Percentiles rank a stretch among this genome's conserved stretches.
Conservation (phyloP, 2,113 vertebrate genomes). For the Trichechus manatus region DNA sequence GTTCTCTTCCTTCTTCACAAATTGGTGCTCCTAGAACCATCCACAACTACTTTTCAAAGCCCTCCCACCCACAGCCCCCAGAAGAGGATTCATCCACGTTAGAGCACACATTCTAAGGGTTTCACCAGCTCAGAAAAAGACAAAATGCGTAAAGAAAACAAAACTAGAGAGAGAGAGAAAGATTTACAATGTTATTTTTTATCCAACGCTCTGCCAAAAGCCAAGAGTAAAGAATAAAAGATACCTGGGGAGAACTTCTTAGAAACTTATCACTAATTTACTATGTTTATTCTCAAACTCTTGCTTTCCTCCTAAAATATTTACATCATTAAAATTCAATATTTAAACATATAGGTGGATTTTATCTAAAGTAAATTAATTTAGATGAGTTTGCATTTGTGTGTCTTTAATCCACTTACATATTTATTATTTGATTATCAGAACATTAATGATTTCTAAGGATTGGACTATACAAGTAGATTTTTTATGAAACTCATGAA, state of each 20-base stretch:
- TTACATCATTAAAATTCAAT: constrained; percentile 74
- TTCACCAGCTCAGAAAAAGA: neutral
- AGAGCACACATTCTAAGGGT: neutral
- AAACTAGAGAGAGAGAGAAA: neutral
- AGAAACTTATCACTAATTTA: constrained; percentile 70
- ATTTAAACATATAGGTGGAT: constrained; percentile 63
- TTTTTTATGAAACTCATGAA: constrained; percentile 51
- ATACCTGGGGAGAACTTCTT: constrained; percentile 50
- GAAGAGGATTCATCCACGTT: neutral
- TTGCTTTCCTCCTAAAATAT: constrained; percentile 68
- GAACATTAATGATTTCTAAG: constrained; percentile 70
- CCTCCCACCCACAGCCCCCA: neutral
- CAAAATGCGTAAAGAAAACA: constrained; percentile 10
- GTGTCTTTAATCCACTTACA: constrained; percentile 61
- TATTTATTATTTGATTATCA: constrained; percentile 70
- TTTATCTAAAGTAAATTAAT: constrained; percentile 75
- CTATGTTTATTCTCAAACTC: constrained; percentile 62
- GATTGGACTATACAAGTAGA: neutral
- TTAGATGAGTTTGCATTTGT: constrained; percentile 72
- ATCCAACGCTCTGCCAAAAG: constrained; percentile 22
- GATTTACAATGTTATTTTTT: constrained; percentile 18
- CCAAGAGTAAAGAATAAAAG: constrained; percentile 36
- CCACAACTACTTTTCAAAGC: neutral
- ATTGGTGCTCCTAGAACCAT: neutral
- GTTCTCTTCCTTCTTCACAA: neutral